These are phyloP conservation scores for Rhinolophus sinicus DNA, from an alignment of 2,113 vertebrate species.

Conservation along the genomic window DNA sequence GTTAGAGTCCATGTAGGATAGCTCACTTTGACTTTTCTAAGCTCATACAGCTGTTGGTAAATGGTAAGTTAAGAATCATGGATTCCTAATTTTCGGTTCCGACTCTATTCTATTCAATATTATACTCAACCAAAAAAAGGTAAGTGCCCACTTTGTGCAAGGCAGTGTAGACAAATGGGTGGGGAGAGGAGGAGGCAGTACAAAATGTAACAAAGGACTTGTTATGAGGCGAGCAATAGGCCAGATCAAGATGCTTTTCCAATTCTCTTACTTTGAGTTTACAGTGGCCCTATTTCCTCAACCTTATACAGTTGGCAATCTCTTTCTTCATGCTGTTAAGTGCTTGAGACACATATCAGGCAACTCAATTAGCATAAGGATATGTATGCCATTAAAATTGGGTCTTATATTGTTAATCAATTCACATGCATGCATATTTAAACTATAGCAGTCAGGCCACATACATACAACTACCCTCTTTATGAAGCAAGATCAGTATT, in stretches of 20 bases:
- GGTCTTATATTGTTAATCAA: conserved; percentile 52
- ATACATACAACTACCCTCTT: conserved; percentile 43
- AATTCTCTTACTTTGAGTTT: not conserved
- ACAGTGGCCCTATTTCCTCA: not conserved
- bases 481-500: conserved; percentile 61
- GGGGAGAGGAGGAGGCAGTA: not conserved
- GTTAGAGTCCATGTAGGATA: too few relatives aligned
- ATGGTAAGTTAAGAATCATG: not conserved
- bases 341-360: not conserved
- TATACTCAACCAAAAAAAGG: not conserved
- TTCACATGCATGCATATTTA: conserved; percentile 42
- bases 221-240: not conserved
- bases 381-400: not conserved
- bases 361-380: not conserved
- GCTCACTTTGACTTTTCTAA: not conserved
- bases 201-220: not conserved
- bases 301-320: not conserved
- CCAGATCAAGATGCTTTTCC: not conserved
- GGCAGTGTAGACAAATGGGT: not conserved
- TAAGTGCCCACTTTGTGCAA: not conserved
- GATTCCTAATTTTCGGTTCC: not conserved
- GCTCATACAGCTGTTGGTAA: not conserved
- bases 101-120: not conserved
- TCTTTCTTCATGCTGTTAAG: not conserved
- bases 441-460: conserved; percentile 59